These are phyloP conservation scores for Chiloscyllium punctatum DNA, from an alignment of 2,797 vertebrate genomes.

Conservation along the genomic window DNA sequence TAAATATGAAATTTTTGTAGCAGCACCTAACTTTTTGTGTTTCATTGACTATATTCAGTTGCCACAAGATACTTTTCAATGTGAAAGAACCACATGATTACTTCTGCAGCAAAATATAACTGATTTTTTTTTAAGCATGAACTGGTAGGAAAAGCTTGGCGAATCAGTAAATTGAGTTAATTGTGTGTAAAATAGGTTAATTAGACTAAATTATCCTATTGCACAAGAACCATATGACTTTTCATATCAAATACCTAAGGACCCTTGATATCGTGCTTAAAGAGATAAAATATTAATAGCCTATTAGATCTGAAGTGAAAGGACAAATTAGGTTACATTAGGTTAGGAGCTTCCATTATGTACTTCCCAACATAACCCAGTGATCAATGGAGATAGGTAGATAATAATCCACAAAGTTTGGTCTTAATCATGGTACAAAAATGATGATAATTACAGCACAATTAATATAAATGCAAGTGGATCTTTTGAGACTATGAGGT, in stretches of 20 bases:
- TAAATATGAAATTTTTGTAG: not conserved
- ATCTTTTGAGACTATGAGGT: not conserved
- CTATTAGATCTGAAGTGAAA: not conserved
- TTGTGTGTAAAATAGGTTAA: conserved; percentile 7
- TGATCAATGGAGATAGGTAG: not conserved
- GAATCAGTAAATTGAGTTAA: conserved; percentile 4
- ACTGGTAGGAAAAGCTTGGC: not conserved
- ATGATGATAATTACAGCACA: not conserved
- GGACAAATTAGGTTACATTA: not conserved
- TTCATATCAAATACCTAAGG: not conserved
- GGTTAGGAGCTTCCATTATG: not conserved
- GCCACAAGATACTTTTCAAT: not conserved
- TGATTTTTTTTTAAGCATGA: not conserved
- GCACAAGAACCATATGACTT: not conserved
- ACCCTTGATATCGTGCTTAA: not conserved
- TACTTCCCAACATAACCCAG: not conserved
- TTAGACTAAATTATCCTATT: conserved; percentile 18
- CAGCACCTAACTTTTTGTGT: not conserved
- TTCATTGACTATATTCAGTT: not conserved
- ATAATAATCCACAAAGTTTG: not conserved
- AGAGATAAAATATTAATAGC: not conserved
- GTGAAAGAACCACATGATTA: not conserved
- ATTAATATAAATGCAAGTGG: not conserved
- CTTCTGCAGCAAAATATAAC: not conserved
- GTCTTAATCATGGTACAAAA: not conserved